Evolutionary conservation across 1,140 invertebrate genomes (phyloP).

Genomic region (Dendroctonus ponderosae): DNA sequence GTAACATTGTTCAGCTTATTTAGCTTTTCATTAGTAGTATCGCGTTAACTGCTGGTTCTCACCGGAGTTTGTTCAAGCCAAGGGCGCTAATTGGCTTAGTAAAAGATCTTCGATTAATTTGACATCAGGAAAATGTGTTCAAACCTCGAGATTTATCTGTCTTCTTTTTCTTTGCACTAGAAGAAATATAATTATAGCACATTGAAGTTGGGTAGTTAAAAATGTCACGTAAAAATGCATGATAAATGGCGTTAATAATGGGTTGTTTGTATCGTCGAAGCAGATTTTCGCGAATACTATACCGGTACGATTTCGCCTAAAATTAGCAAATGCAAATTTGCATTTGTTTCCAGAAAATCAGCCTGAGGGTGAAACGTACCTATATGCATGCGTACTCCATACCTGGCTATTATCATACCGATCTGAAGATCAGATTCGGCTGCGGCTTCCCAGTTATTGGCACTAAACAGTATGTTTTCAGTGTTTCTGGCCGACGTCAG

Average conservation of each 20-base stretch:
- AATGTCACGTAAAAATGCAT: too few species aligned
- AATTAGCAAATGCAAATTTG: slow-evolving; percentile 24
- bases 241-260: too few species aligned
- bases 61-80: slow-evolving; percentile 21
- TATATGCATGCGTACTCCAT: slow-evolving; percentile 23
- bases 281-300: not conserved
- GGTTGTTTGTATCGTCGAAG: too few species aligned
- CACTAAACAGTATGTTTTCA: slow-evolving; percentile 29
- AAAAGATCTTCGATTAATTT: slow-evolving; percentile 18
- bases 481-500: slow-evolving; percentile 26
- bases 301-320: slow-evolving; percentile 10
- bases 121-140: not conserved
- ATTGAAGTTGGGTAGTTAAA: too few species aligned
- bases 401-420: slow-evolving; percentile 28
- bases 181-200: too few species aligned
- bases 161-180: too few species aligned
- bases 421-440: slow-evolving; percentile 30
- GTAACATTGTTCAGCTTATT: slow-evolving; percentile 26
- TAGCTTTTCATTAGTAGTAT: slow-evolving; percentile 28
- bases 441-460: slow-evolving; percentile 26
- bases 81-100: slow-evolving; percentile 27
- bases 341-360: slow-evolving; percentile 14
- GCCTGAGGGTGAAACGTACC: not conserved
- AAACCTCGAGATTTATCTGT: too few species aligned
- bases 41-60: slow-evolving; percentile 27